Percentiles rank a stretch among this genome's conserved stretches.
These are phyloP conservation scores for Hyperoodon ampullatus DNA, from an alignment of 2,113 vertebrate genomes.

Conservation along the genomic window DNA sequence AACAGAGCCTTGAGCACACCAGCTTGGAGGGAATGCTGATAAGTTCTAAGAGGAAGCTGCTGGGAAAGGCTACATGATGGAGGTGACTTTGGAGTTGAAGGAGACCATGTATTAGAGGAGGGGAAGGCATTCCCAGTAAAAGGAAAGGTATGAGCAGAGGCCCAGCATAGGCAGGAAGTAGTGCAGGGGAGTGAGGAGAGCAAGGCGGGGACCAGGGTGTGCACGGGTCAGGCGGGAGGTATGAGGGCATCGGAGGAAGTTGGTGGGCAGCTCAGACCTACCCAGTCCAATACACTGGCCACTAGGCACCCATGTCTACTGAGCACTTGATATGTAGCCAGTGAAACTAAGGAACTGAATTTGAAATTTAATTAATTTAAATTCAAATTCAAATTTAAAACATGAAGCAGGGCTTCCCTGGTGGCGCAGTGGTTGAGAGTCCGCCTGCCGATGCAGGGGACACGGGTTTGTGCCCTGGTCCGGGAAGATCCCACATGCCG, in stretches of 20 bases:
- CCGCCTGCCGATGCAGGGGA: too few species aligned
- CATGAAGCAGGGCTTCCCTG: too few species aligned
- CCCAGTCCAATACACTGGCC: background rate
- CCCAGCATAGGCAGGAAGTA: background rate
- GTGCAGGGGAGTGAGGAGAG: background rate
- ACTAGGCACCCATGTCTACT: background rate
- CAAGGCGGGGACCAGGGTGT: too few species aligned
- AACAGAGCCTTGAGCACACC: background rate
- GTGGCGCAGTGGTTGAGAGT: too few species aligned
- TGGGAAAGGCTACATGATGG: background rate
- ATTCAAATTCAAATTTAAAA: background rate
- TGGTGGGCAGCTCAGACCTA: too few species aligned
- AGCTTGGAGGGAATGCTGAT: background rate
- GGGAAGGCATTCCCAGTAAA: background rate
- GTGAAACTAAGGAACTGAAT: background rate
- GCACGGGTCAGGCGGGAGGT: background rate
- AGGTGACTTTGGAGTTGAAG: background rate
- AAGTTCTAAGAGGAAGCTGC: background rate
- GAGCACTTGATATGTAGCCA: background rate
- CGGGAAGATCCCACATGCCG: too few species aligned
- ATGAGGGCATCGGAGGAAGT: background rate
- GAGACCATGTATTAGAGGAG: background rate
- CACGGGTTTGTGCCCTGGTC: too few species aligned
- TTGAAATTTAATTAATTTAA: background rate
- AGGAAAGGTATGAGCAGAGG: background rate